Conservation (phyloP, 2,113 vertebrate genomes). For the Setophaga kirtlandii region DNA sequence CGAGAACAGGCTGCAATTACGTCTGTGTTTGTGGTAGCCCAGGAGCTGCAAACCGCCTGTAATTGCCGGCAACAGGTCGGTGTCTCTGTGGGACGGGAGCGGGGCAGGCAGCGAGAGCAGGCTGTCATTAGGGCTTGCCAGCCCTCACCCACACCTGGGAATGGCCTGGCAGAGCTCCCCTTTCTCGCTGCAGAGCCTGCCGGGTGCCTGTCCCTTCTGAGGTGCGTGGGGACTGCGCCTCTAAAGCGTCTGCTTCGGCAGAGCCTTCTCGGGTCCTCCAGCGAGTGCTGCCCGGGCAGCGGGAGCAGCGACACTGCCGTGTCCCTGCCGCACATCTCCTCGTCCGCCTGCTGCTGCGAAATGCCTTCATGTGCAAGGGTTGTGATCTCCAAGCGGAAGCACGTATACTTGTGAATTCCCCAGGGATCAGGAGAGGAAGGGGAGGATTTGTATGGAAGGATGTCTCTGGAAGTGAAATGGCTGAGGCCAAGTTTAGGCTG, state of each 20-base stretch:
- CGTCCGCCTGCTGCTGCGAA: not conserved
- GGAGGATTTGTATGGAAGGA: slow-evolving; percentile 45
- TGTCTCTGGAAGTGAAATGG: slow-evolving; percentile 20
- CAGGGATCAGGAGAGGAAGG: slow-evolving; percentile 42
- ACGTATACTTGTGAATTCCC: slow-evolving; percentile 6
- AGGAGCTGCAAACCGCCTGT: not conserved
- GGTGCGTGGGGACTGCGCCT: fast-evolving
- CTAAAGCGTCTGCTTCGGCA: fast-evolving
- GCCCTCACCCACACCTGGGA: not conserved
- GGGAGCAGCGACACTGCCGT: not conserved
- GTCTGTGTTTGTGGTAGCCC: not conserved
- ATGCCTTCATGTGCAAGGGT: not conserved
- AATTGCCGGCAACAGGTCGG: slow-evolving; percentile 25
- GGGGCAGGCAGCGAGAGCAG: not conserved
- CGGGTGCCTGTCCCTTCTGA: not conserved
- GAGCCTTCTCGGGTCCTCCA: not conserved
- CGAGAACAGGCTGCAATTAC: not conserved
- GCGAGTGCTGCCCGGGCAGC: fast-evolving
- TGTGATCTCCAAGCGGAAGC: not conserved
- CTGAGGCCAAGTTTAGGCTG: not conserved
- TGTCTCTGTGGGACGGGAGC: not conserved
- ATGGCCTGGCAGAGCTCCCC: not conserved
- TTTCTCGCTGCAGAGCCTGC: not conserved
- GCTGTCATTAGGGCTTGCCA: not conserved
- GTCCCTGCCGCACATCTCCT: not conserved